phyloP scores from a whole-genome alignment of 2,797 vertebrate genomes.

The Chelonia mydas region DNA sequence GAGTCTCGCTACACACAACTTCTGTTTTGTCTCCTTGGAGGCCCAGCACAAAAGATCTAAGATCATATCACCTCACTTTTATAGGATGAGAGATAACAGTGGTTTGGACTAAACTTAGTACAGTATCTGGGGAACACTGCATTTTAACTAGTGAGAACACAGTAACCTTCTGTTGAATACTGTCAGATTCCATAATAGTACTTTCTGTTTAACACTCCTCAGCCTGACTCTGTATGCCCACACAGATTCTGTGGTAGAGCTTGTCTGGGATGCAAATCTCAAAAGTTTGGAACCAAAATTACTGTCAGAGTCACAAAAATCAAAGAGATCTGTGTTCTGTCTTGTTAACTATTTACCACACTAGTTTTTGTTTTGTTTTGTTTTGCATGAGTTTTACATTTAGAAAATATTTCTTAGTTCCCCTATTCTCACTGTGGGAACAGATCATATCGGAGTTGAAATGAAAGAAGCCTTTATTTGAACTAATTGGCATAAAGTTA shows the following conservation, averaged over 20 bases:
- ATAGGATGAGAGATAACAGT: background rate
- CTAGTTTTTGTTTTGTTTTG: conserved; percentile 10
- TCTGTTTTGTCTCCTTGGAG: background rate
- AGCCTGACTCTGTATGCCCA: conserved; percentile 42
- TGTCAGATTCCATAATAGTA: conserved; percentile 23
- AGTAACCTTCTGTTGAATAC: conserved; percentile 61
- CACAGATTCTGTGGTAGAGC: conserved; percentile 14
- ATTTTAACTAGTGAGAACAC: conserved; percentile 14
- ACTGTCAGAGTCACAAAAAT: conserved; percentile 38
- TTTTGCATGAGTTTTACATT: conserved; percentile 38
- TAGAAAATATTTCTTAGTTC: conserved; percentile 62
- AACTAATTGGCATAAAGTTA: conserved; percentile 25
- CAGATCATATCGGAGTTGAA: conserved; percentile 56
- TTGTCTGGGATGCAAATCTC: conserved; percentile 48
- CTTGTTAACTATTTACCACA: conserved; percentile 53
- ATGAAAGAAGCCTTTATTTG: conserved; percentile 54
- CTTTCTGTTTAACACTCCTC: conserved; percentile 49
- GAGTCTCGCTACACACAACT: background rate
- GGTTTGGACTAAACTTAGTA: conserved; percentile 42
- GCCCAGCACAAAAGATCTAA: conserved; percentile 30
- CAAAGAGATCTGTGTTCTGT: conserved; percentile 61
- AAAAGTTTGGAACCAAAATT: conserved; percentile 50
- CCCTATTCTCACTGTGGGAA: conserved; percentile 48
- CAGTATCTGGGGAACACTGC: conserved; percentile 15
- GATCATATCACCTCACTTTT: conserved; percentile 22